These are phyloP conservation scores for Rhyacophila evoluta DNA, from an alignment of 2,888 invertebrate species.

Conservation along the genomic window DNA sequence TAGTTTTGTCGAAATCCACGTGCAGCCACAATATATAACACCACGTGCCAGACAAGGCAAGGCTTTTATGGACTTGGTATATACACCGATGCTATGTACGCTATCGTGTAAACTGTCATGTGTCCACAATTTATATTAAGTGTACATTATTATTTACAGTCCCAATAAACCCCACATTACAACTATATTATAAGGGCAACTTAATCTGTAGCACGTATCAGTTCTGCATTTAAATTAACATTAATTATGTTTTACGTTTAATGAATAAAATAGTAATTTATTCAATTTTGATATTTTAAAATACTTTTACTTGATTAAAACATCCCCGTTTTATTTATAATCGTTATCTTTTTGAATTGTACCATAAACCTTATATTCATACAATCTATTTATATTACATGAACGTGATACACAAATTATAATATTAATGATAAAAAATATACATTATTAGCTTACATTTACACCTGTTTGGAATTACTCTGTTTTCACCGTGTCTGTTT, in stretches of 20 bases:
- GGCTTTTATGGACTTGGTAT: neutral
- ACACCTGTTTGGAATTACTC: no score
- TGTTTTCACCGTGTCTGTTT: no score
- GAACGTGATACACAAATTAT: no score
- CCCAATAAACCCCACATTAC: no score
- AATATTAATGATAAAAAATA: no score
- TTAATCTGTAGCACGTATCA: no score
- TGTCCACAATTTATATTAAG: neutral
- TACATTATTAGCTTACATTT: no score
- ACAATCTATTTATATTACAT: no score
- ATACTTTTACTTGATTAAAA: neutral
- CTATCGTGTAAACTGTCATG: neutral
- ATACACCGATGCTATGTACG: neutral
- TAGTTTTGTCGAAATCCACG: conserved; percentile 25
- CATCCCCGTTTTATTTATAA: neutral
- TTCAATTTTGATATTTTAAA: no score
- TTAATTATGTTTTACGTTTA: neutral
- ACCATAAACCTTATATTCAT: no score
- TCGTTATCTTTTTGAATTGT: no score
- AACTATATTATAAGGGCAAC: no score
- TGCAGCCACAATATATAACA: conserved; percentile 12
- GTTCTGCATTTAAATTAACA: neutral
- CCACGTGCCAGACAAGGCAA: neutral
- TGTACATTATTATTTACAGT: neutral
- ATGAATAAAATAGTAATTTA: neutral